Conservation (phyloP, 1,140 invertebrate species). For the Aphaenogaster floridana region DNA sequence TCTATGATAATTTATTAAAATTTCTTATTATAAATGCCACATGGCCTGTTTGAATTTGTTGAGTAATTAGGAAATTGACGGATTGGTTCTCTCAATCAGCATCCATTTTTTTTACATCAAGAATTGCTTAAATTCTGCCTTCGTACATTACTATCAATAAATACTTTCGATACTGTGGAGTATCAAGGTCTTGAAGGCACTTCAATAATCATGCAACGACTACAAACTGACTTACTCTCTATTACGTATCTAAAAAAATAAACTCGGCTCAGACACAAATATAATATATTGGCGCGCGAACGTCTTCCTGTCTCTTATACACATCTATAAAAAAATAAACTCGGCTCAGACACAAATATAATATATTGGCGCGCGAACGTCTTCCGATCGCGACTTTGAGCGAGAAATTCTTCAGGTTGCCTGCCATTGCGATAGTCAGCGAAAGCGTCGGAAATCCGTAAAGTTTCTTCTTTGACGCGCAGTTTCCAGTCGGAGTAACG, state of each 20-base stretch:
- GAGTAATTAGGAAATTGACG: constrained; percentile 29
- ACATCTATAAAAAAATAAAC: constrained; percentile 32
- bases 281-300: not conserved
- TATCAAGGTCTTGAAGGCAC: constrained; percentile 31
- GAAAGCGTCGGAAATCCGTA: not conserved
- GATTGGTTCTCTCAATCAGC: not conserved
- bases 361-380: not conserved
- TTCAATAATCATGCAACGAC: constrained; percentile 29
- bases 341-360: not conserved
- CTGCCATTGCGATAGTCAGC: not conserved
- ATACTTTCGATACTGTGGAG: not conserved
- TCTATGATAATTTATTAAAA: constrained; percentile 46
- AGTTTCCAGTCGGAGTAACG: not conserved
- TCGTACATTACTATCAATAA: constrained; percentile 4
- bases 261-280: not conserved
- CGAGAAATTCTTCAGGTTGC: not conserved
- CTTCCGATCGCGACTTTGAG: not conserved
- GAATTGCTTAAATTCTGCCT: not conserved
- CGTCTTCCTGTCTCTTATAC: no score
- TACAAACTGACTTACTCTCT: constrained; percentile 1
- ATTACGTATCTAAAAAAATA: constrained; percentile 24
- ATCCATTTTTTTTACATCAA: not conserved
- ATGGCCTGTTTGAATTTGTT: not conserved
- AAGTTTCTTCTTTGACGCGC: not conserved
- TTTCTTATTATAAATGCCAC: constrained; percentile 22